Base-by-base conservation (phyloP, 2,113 vertebrate species). In the Alectura lathami region DNA sequence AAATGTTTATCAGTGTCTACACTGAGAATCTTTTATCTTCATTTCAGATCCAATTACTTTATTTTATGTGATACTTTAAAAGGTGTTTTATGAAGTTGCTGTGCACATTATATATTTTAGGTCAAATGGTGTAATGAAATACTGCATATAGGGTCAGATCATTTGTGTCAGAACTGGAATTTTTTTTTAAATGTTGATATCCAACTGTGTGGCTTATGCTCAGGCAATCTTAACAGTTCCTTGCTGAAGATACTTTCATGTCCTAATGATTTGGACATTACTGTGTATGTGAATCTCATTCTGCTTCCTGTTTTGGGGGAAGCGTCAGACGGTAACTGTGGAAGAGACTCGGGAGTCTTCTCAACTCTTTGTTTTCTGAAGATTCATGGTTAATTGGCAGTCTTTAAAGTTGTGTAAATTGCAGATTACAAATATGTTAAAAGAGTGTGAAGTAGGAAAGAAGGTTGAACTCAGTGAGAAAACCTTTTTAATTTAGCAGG, bases 391-490 rank as follows among this genome's bases (percentile, higher is more conserved):
- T 89, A 85, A 75, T 64, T 84, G 81, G 16, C 11, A 36, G 56
- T 68, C 84, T 84, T 86, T 87, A 70, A 63, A 47, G 17, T 57
- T 86, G 73, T 93, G 60, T 57, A 89, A 89, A 85, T 40, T 91
- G 48, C 74, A 94, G 40, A 45, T 24, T 32, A 30, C 32, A 76
- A 64, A 9, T 2, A 0, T 78, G 17, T 67, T 86, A 75, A 20
- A 72, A 32, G 84, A 43, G 15, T 24, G 43, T 68, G 24, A 87
- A 76, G 24, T 18, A 47, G 51, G 63, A 50, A 34, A 20, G 54
- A 77, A 66, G 60, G 11, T 70, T 73, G 62, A 69, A 60, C 11
- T 56, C 27, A n/a, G 8, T 6, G 3, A 76, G 24, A 20, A 16
- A 59, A 23, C 8, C 17, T 26, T 34, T 40, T 30, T 66, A 8